Conservation (phyloP, 2,888 invertebrate genomes). For the Cerastis rubricosa region DNA sequence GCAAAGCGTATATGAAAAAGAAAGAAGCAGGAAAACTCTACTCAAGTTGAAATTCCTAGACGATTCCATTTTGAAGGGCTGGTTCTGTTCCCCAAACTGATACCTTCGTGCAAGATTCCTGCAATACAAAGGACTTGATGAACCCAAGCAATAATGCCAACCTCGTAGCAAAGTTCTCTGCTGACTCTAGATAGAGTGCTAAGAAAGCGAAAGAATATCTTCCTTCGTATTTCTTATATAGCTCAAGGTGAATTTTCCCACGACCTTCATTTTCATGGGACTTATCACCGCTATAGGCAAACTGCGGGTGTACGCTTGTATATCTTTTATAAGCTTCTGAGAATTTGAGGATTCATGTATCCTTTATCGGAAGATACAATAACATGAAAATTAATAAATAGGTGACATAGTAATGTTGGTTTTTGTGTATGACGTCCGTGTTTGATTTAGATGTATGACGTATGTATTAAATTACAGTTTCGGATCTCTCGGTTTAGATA, state of each 20-base stretch:
- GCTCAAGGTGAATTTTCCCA: slow-evolving; percentile 8
- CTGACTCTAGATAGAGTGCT: not conserved
- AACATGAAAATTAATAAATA: slow-evolving; percentile 34
- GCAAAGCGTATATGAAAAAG: not conserved
- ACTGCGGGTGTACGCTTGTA: slow-evolving; percentile 10
- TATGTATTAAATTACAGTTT: not conserved
- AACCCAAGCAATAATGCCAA: not conserved
- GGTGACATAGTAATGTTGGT: not conserved
- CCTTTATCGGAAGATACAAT: slow-evolving; percentile 28
- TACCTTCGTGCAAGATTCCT: not conserved
- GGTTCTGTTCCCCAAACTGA: not conserved
- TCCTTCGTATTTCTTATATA: not conserved
- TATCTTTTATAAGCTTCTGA: slow-evolving; percentile 25
- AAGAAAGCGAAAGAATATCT: not conserved
- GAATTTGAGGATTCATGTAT: slow-evolving; percentile 24
- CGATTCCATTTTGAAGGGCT: not conserved
- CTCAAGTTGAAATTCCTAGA: not conserved
- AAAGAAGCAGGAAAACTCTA: not conserved
- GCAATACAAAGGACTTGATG: not conserved
- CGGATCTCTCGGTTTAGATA: not conserved
- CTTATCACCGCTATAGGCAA: slow-evolving; percentile 28
- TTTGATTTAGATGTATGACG: not conserved
- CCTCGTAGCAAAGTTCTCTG: not conserved
- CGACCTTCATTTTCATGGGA: slow-evolving; percentile 13
- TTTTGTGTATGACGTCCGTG: not conserved